phyloP scores from a whole-genome alignment of 2,797 vertebrate species.

The Brotula barbata region DNA sequence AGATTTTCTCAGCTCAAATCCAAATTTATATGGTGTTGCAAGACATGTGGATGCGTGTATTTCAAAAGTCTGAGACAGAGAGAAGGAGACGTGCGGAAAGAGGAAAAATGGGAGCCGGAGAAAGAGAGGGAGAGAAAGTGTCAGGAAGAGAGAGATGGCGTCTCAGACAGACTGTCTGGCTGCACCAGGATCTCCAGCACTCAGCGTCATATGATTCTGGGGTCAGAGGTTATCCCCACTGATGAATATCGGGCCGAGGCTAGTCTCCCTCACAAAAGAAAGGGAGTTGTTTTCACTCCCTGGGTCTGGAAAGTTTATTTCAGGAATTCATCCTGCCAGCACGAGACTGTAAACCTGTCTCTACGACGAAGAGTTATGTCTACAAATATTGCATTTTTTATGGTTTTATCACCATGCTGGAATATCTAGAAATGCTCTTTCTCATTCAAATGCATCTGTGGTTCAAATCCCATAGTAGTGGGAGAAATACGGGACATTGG shows the following conservation, averaged over 20 bases:
- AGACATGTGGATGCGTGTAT: neutral
- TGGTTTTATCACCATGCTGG: conserved; percentile 65
- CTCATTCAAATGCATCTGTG: conserved; percentile 49
- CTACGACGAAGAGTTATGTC: conserved; percentile 72
- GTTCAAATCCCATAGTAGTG: conserved; percentile 37
- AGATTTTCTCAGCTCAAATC: conserved; percentile 18
- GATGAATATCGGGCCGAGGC: conserved; percentile 82
- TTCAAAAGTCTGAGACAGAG: neutral
- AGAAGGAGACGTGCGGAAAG: conserved; percentile 34
- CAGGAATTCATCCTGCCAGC: conserved; percentile 80
- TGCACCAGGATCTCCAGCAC: conserved; percentile 81
- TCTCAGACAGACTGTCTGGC: conserved; percentile 86
- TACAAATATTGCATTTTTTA: conserved; percentile 72
- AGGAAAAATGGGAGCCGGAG: conserved; percentile 45
- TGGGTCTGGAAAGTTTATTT: conserved; percentile 81
- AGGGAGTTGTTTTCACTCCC: conserved; percentile 81
- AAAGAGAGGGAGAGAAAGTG: conserved; percentile 47
- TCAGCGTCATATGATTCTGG: conserved; percentile 82
- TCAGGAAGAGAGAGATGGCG: conserved; percentile 68
- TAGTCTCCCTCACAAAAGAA: conserved; percentile 72
- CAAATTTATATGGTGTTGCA: neutral
- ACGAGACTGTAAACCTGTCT: conserved; percentile 82
- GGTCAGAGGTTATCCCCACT: conserved; percentile 84
- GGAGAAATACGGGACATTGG: conserved; percentile 18
- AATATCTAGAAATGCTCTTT: conserved; percentile 55